phyloP scores from a whole-genome alignment of 2,888 invertebrate species.

The Macrophya annulata region DNA sequence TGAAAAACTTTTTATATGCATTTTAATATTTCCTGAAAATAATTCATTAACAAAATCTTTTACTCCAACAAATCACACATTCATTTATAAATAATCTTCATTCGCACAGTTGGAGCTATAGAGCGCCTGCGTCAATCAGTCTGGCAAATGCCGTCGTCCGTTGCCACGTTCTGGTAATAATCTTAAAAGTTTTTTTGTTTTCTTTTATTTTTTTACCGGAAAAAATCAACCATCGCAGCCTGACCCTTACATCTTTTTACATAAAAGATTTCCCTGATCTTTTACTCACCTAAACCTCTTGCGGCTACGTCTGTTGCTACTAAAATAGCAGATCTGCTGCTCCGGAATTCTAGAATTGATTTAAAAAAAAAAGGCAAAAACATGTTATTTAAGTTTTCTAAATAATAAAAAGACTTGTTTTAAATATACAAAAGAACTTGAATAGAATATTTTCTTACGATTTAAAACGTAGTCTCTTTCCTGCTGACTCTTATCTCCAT shows the following conservation, averaged over 20 bases:
- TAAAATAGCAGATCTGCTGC: constrained; percentile 82
- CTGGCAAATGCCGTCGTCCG: constrained; percentile 79
- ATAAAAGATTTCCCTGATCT: constrained; percentile 8
- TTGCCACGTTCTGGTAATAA: constrained; percentile 74
- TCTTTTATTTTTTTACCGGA: constrained; percentile 71
- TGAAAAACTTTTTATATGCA: constrained; percentile 63
- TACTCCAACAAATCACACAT: constrained; percentile 48
- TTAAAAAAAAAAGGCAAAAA: neutral
- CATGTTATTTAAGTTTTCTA: neutral
- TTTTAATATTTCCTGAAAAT: constrained; percentile 64
- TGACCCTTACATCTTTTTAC: constrained; percentile 77
- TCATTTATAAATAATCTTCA: constrained; percentile 52
- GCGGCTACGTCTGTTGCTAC: constrained; percentile 87
- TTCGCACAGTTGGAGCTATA: constrained; percentile 65
- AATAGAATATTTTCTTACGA: constrained; percentile 71
- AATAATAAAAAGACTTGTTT: too few species aligned
- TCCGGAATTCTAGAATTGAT: constrained; percentile 80
- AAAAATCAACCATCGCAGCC: constrained; percentile 78
- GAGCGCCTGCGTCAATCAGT: constrained; percentile 76
- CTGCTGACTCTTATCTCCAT: constrained; percentile 85
- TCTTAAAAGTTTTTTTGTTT: constrained; percentile 42
- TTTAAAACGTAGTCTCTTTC: constrained; percentile 84
- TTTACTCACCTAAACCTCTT: constrained; percentile 82
- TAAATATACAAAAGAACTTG: neutral
- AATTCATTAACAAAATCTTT: constrained; percentile 51